phyloP scores from a whole-genome alignment of 2,797 vertebrate species.

The Eulemur albifrons region DNA sequence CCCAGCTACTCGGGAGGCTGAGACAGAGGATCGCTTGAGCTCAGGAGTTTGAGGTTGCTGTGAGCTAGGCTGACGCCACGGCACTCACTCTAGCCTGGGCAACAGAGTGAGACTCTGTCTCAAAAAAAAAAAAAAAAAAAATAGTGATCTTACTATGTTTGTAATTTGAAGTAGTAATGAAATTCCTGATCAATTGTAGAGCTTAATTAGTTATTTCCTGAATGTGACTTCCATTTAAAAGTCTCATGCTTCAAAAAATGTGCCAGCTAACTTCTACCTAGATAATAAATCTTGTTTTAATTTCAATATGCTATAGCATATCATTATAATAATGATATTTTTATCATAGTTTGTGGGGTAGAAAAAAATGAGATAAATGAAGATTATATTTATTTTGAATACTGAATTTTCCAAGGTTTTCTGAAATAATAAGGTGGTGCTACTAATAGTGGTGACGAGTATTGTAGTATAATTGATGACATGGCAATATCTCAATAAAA shows the following conservation, averaged over 20 bases:
- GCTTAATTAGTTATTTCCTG: background rate
- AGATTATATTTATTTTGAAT: slow-evolving; percentile 37
- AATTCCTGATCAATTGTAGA: background rate
- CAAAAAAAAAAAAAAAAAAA: too few species aligned
- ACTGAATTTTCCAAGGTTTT: slow-evolving; percentile 17
- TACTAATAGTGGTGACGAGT: background rate
- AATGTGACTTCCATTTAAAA: slow-evolving; percentile 39
- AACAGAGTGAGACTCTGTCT: too few species aligned
- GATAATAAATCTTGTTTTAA: slow-evolving; percentile 27
- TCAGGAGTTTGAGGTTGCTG: too few species aligned
- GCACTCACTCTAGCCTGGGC: too few species aligned
- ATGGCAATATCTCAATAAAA: slow-evolving; percentile 33
- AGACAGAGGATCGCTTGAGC: too few species aligned
- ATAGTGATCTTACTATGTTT: slow-evolving; percentile 36
- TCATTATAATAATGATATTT: background rate
- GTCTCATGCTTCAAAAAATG: slow-evolving; percentile 25
- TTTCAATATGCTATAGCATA: background rate
- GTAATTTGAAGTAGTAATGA: slow-evolving; percentile 10
- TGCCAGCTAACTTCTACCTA: background rate
- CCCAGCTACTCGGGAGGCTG: too few species aligned
- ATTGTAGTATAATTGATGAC: background rate
- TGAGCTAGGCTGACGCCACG: too few species aligned
- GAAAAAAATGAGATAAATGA: slow-evolving; percentile 26
- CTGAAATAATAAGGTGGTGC: slow-evolving; percentile 6
- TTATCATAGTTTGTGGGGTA: background rate